phyloP scores from a whole-genome alignment of 2,888 invertebrate species.

The Opisthograptis luteolata region DNA sequence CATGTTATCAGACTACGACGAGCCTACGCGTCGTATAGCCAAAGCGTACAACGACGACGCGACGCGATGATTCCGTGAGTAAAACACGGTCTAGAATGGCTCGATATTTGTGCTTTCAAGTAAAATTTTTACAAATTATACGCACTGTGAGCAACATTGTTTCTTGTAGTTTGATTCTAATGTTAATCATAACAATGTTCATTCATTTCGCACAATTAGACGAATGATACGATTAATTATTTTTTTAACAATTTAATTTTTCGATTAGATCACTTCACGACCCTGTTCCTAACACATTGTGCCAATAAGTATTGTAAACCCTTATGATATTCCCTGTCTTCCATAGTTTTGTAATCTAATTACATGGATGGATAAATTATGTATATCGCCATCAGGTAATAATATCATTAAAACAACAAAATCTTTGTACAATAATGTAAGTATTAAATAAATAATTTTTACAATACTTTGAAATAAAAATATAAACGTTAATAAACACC shows the following conservation, averaged over 20 bases:
- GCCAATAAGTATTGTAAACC: slow-evolving; percentile 66
- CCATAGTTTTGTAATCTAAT: slow-evolving; percentile 59
- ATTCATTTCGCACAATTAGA: slow-evolving; percentile 39
- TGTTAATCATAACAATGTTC: slow-evolving; percentile 13
- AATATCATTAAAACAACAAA: slow-evolving; percentile 61
- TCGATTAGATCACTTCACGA: slow-evolving; percentile 49
- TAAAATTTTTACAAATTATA: slow-evolving; percentile 15
- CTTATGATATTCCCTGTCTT: slow-evolving; percentile 74
- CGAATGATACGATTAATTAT: slow-evolving; percentile 40
- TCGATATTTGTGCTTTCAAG: slow-evolving; percentile 4
- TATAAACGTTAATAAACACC: slow-evolving; percentile 77
- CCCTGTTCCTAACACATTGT: slow-evolving; percentile 75
- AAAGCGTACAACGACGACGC: too few species aligned
- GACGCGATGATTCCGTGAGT: too few species aligned
- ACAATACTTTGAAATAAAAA: slow-evolving; percentile 74
- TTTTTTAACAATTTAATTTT: slow-evolving; percentile 29
- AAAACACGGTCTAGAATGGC: background rate
- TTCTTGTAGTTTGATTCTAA: slow-evolving; percentile 19
- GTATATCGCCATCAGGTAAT: slow-evolving; percentile 16
- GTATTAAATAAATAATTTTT: slow-evolving; percentile 76
- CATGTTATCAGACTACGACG: too few species aligned
- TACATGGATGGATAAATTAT: slow-evolving; percentile 23
- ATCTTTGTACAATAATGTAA: slow-evolving; percentile 75
- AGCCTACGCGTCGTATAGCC: too few species aligned
- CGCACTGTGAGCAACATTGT: slow-evolving; percentile 6